Conservation (phyloP, 1,140 invertebrate genomes). For the Drosophila bocqueti region DNA sequence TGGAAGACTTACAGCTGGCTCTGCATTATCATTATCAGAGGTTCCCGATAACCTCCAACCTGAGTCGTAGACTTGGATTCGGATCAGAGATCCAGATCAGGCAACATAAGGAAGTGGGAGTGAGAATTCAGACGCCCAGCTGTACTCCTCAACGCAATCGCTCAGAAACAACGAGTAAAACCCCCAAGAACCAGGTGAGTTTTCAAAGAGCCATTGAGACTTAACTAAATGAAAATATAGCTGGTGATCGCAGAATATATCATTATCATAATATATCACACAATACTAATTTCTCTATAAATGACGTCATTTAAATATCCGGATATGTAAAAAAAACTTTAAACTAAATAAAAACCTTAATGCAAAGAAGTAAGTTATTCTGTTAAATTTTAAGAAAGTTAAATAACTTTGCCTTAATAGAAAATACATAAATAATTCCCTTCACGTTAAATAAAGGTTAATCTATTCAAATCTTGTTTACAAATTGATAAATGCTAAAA, state of each 20-base stretch:
- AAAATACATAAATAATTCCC: too few species aligned
- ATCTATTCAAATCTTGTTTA: too few species aligned
- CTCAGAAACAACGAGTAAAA: conserved; percentile 8
- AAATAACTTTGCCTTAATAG: too few species aligned
- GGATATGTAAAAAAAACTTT: background rate
- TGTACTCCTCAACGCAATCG: background rate
- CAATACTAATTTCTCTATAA: too few species aligned
- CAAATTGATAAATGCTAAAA: too few species aligned
- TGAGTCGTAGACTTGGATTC: conserved; percentile 20
- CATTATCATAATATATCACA: too few species aligned
- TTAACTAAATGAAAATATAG: background rate
- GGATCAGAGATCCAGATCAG: conserved; percentile 7
- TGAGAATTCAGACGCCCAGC: conserved; percentile 4
- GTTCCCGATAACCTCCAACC: conserved; percentile 53
- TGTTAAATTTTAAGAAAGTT: too few species aligned
- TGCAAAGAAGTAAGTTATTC: too few species aligned
- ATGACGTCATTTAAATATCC: too few species aligned
- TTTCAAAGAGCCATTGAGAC: background rate
- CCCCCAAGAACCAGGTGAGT: background rate
- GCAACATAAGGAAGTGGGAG: conserved; percentile 29
- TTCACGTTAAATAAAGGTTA: too few species aligned
- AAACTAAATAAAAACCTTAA: background rate
- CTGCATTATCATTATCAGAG: conserved; percentile 50
- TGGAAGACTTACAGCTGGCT: background rate
- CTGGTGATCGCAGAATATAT: background rate